phyloP scores from a whole-genome alignment of 2,888 invertebrate genomes.

The Agrochola litura region DNA sequence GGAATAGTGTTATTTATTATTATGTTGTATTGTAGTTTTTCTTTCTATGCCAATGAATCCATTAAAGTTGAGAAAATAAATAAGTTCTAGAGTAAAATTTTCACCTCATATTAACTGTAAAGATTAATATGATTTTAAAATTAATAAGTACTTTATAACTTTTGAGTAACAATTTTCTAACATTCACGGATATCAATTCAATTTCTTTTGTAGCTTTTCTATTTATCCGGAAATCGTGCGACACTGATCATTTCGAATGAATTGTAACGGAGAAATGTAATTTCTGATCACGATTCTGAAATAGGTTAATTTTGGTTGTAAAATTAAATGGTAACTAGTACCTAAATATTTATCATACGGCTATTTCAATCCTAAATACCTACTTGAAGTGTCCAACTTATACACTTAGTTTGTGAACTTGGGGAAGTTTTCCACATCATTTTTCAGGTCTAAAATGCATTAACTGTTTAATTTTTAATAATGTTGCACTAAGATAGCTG shows the following conservation, averaged over 20 bases:
- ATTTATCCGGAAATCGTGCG: slow-evolving; percentile 61
- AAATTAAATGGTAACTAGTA: slow-evolving; percentile 29
- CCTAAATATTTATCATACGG: neutral
- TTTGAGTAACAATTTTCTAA: slow-evolving; percentile 41
- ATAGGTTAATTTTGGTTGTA: slow-evolving; percentile 46
- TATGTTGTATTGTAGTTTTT: neutral
- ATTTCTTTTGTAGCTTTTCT: slow-evolving; percentile 59
- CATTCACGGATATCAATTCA: slow-evolving; percentile 50
- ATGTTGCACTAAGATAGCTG: neutral
- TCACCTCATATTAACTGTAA: slow-evolving; percentile 3
- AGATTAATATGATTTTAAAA: slow-evolving; percentile 35
- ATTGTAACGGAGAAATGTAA: slow-evolving; percentile 61
- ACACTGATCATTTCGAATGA: slow-evolving; percentile 60
- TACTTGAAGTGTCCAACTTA: neutral
- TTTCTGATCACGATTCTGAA: slow-evolving; percentile 55
- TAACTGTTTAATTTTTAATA: neutral
- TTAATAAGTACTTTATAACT: slow-evolving; percentile 17
- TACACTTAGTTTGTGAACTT: neutral
- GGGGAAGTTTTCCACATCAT: neutral
- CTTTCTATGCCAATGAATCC: neutral
- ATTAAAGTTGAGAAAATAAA: neutral
- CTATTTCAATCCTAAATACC: slow-evolving; percentile 7
- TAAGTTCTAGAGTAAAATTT: neutral
- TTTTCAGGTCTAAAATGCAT: neutral
- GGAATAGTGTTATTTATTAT: neutral